Evolutionary conservation across 2,888 invertebrate genomes (phyloP), one percentile per base, ranked within the genome.

Genomic region (Rhynchonema sp.): DNA sequence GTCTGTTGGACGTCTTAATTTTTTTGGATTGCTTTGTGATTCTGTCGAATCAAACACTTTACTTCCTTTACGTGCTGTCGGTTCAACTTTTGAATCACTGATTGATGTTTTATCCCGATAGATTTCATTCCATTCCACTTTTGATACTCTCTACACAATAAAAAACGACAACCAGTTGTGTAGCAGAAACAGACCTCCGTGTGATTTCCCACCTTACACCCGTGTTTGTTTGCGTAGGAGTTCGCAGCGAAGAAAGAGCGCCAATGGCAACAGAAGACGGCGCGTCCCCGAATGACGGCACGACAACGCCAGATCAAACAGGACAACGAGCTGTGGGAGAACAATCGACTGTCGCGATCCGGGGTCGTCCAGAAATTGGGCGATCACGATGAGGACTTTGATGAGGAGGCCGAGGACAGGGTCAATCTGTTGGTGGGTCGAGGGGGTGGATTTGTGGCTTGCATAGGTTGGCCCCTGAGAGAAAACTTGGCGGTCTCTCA

Each of bases 251-350:
- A 87, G 68, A 90, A 91, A 65, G 94, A 96, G 73, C 86, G 87
- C 72, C 87, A 91, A 67, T 78, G 92, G 61, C 89, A 90, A 70
- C 86, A 87, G 69, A 67, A 67, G 58, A 66, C 69, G 1, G 81
- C 84, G 65, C 85, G 87, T 63, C 88, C 88, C 69, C 82, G 90
- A 58, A 83, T 98, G 74, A 91, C 92, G 0, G 94, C 94, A 0
- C 89, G 91, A 67, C 86, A 96, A 67, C 81, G 92, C 62, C 94
- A 96, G 77, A 92, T 92, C 68, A 91, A 94, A 75, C 63, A 79
- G 75, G 96, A 98, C 78, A 98, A 94, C 75, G 96, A 96, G 73
- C 79, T 91, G 66, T 98, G 98, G 98, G 98, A 99, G 76, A 82
- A 91, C 28, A 96, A 98, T 79, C 82, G 98, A 64, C 90, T 98